A percentile compares a stretch with the other conserved stretches of the same genome.
Evolutionary conservation across 2,797 vertebrate species (phyloP).

Genomic region (Enteromius treurensis): DNA sequence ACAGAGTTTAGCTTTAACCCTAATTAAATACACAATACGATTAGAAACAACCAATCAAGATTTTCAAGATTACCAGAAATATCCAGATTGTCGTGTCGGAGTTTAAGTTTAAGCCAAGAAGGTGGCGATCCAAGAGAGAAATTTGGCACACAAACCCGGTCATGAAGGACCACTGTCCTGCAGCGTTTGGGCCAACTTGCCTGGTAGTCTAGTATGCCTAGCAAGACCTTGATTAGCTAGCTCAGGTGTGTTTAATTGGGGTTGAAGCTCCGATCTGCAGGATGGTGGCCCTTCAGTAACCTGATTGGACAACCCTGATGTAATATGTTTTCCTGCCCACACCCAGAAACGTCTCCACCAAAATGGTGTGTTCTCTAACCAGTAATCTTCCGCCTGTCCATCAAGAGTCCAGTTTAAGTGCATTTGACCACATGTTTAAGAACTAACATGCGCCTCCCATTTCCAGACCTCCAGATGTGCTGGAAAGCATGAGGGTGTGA

Average conservation of each 20-base stretch:
- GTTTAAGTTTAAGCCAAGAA: not conserved
- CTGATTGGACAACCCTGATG: not conserved
- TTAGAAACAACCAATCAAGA: not conserved
- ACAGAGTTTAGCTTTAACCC: not conserved
- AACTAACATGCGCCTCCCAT: slow-evolving; percentile 20
- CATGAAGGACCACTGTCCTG: not conserved
- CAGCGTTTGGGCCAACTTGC: not conserved
- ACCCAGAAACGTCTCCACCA: not conserved
- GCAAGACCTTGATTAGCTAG: not conserved
- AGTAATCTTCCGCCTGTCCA: not conserved
- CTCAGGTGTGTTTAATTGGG: not conserved
- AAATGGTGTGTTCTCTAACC: not conserved
- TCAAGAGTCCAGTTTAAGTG: not conserved
- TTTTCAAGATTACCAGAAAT: not conserved
- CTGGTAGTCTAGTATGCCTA: not conserved
- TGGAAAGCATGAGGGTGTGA: slow-evolving; percentile 22
- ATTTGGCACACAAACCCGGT: not conserved
- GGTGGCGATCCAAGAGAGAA: not conserved
- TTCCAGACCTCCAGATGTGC: slow-evolving; percentile 31
- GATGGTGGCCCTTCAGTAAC: not conserved
- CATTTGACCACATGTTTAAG: slow-evolving; percentile 17
- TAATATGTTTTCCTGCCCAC: not conserved
- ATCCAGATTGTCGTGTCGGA: not conserved
- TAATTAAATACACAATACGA: not conserved
- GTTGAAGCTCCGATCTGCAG: not conserved